Percentiles rank a stretch among this genome's conserved stretches.
Conservation (phyloP, 2,888 invertebrate species). For the Brachyptera putata region DNA sequence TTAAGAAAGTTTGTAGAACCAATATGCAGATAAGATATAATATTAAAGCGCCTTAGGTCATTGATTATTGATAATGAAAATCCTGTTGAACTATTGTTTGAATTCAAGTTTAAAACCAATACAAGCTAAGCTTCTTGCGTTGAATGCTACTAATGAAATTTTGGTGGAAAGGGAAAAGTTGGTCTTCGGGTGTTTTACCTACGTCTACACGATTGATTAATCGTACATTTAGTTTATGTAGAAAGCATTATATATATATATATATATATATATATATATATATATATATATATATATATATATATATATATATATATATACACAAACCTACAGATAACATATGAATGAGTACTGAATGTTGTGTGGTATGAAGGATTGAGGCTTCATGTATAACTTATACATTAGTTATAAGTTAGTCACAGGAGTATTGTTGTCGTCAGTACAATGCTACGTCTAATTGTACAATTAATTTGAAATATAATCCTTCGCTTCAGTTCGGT, state of each 20-base stretch:
- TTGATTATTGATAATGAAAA: slow-evolving; percentile 14
- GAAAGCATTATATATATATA: not conserved
- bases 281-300: too few relatives aligned
- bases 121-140: not conserved
- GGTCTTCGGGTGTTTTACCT: slow-evolving; percentile 7
- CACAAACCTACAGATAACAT: too few relatives aligned
- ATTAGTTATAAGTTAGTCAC: too few relatives aligned
- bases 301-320: too few relatives aligned
- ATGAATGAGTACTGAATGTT: too few relatives aligned
- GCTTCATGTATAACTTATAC: too few relatives aligned
- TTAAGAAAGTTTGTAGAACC: slow-evolving; percentile 9
- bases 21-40: slow-evolving; percentile 2
- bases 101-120: slow-evolving; percentile 14
- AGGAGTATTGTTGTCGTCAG: too few relatives aligned
- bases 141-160: not conserved
- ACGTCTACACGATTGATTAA: slow-evolving; percentile 4
- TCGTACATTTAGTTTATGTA: slow-evolving; percentile 2
- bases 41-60: slow-evolving; percentile 1
- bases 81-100: not conserved
- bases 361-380: too few relatives aligned
- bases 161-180: slow-evolving; percentile 3
- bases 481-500: too few relatives aligned
- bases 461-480: too few relatives aligned
- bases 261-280: too few relatives aligned
- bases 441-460: too few relatives aligned